Percentiles rank a stretch among this genome's conserved stretches.
Evolutionary conservation across 64 coral and sea anemone species (phyloP).

Genomic region (Dendronephthya gigantea): DNA sequence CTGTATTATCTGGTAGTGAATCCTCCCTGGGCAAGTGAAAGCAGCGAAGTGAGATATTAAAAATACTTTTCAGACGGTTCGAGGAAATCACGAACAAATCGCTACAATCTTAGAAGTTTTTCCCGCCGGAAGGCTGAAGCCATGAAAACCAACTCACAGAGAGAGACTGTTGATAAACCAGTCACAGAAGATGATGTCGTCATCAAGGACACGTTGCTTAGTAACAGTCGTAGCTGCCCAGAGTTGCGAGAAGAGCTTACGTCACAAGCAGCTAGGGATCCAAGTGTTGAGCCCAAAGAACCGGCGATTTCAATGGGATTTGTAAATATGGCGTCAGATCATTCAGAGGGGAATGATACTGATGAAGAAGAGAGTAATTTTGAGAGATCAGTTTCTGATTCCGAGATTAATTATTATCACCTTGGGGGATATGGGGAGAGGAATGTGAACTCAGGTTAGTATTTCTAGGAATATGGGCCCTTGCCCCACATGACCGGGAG

Average conservation of each 20-base stretch:
- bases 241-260: neutral
- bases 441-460: neutral
- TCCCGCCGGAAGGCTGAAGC: conserved; percentile 6
- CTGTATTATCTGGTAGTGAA: too few species aligned
- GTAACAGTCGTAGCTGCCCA: neutral
- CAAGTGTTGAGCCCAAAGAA: neutral
- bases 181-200: neutral
- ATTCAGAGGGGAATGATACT: neutral
- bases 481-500: too few species aligned
- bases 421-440: neutral
- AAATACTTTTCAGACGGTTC: neutral
- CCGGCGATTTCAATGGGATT: neutral
- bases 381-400: neutral
- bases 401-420: conserved; percentile 8
- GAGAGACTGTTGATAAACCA: neutral
- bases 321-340: neutral
- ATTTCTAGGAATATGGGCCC: neutral
- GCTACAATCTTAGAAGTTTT: conserved; percentile 8
- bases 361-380: neutral
- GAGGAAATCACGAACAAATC: neutral
- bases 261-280: too few species aligned
- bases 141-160: neutral
- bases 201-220: neutral
- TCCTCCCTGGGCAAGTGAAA: too few species aligned
- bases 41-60: too few species aligned